A percentile compares a stretch with the other conserved stretches of the same genome.
Conservation (phyloP, 2,113 vertebrate genomes). For the Chascanopsetta lugubris region DNA sequence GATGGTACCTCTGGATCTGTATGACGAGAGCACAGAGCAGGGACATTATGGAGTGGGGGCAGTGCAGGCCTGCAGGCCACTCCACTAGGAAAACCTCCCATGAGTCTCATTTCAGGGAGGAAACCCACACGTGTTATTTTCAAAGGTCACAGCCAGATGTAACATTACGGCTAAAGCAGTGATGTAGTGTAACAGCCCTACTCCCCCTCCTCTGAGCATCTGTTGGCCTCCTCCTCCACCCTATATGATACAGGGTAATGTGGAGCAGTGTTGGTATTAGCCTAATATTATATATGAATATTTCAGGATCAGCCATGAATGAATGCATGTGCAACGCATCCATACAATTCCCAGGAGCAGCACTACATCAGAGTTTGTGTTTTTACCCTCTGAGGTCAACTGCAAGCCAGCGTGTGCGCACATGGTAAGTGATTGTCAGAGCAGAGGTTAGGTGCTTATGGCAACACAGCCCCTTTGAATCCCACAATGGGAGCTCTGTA, state of each 20-base stretch:
- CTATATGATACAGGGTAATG: conserved; percentile 30
- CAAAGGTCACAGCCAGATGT: conserved; percentile 63
- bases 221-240: conserved; percentile 19
- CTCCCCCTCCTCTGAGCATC: conserved; percentile 9
- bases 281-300: conserved; percentile 31
- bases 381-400: conserved; percentile 36
- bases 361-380: conserved; percentile 10
- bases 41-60: conserved; percentile 42
- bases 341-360: conserved; percentile 15
- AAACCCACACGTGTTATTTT: conserved; percentile 61
- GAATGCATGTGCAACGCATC: conserved; percentile 24
- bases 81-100: conserved; percentile 42
- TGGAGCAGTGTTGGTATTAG: conserved; percentile 40
- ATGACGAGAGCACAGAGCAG: background rate
- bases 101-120: conserved; percentile 56
- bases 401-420: conserved; percentile 25
- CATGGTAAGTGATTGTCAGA: conserved; percentile 46
- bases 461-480: conserved; percentile 33
- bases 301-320: conserved; percentile 17
- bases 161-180: conserved; percentile 51
- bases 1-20: conserved; percentile 26
- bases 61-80: conserved; percentile 26
- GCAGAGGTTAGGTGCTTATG: conserved; percentile 41
- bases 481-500: conserved; percentile 21
- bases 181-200: conserved; percentile 37